Evolutionary conservation across 1,140 invertebrate species (phyloP).

Genomic region (Lucilia cuprina): DNA sequence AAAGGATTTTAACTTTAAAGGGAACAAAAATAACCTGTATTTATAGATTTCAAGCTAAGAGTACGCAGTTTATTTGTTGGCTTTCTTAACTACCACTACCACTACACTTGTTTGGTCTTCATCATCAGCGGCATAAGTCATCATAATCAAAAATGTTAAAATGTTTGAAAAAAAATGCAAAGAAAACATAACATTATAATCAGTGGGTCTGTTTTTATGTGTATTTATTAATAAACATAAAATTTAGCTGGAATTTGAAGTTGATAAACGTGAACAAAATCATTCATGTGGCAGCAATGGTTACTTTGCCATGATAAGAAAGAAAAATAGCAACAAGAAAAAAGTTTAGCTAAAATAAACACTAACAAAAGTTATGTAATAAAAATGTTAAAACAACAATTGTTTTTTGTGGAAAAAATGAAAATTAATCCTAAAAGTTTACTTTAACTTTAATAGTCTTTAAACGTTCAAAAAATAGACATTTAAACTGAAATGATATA

Average conservation of each 20-base stretch:
- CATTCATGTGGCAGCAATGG: conserved; percentile 1
- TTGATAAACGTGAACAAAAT: not conserved
- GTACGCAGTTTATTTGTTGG: no score
- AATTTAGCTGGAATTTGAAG: not conserved
- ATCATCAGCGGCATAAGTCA: not conserved
- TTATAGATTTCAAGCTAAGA: not conserved
- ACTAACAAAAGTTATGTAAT: not conserved
- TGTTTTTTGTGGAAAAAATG: not conserved
- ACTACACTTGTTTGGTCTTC: no score
- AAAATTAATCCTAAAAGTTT: not conserved
- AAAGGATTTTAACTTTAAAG: conserved; percentile 3
- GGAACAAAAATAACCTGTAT: not conserved
- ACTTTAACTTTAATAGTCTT: not conserved
- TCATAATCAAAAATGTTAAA: not conserved
- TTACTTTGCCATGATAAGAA: not conserved
- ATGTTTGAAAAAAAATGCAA: not conserved
- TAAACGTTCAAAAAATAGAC: no score
- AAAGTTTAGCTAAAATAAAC: not conserved
- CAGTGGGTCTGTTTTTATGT: not conserved
- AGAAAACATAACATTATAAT: not conserved
- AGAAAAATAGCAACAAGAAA: not conserved
- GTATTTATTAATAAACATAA: not conserved
- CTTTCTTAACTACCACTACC: no score
- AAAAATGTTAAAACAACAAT: no score
- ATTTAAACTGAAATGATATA: no score